Base-by-base conservation (phyloP, 2,888 invertebrate genomes). In the Chaetogeoica ovagalla region DNA sequence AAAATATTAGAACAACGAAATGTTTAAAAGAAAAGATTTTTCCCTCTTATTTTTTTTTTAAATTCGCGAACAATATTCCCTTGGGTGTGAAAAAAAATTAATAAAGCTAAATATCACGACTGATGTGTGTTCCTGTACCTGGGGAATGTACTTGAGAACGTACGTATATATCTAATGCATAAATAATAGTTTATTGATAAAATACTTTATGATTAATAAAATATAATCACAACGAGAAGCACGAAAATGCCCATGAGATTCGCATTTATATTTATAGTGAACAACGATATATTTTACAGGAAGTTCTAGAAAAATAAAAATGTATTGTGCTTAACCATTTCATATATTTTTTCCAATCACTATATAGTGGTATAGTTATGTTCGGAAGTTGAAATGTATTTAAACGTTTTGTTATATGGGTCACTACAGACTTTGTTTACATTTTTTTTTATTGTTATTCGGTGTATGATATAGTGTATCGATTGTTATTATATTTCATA, bases 131-230 rank as follows among this genome's bases (percentile, higher is more conserved):
- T 39, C 19, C 19, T 13, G 66, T 37, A n/a, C 57, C 66, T 66
- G 19, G 75, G 75, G 66, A 75, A 66, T 57, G 66, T 17, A n/a
- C 21, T 23, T 57, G 55, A 66, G 43, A 57, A 66, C 75, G 43
- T 57, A 66, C n/a, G n/a, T n/a, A 4, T 30, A 30, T 57, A 75
- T 66, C 66, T 23, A 59, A 75, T 43, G 75, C 66, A 66, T 75
- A 75, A 75, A 75, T 75, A 66, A 75, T 75, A 75, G 66, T 75
- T 75, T 75, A 75, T 75, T 66, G 75, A 75, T 66, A 75, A 75
- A 48, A 62, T 62, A 62, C 15, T 39, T 9, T 66, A 57, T 21
- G 75, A 66, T 75, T 66, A 59, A 75, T 75, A 66, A 75, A 75
- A 75, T 75, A 66, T 57, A 75, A 75, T 75, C 65, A 57, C 66